A percentile compares a stretch with the other conserved stretches of the same genome.
These are phyloP conservation scores for Alectura lathami DNA, from an alignment of 2,113 vertebrate genomes.

Conservation along the genomic window DNA sequence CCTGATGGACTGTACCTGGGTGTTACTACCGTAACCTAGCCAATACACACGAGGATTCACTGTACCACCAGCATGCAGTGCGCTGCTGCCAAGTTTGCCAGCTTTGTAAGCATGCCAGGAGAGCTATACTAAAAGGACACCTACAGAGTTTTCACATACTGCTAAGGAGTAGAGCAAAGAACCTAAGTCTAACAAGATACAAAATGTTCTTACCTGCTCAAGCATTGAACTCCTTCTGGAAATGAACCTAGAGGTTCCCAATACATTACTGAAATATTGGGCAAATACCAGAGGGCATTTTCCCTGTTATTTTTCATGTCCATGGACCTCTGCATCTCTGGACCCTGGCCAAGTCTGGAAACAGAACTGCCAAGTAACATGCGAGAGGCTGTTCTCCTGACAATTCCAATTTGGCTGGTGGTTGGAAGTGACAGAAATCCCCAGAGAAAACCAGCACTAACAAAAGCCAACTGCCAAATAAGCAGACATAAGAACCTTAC, in stretches of 20 bases:
- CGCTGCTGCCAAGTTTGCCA: neutral
- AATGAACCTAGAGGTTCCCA: neutral
- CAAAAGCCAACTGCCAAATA: neutral
- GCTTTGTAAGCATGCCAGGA: neutral
- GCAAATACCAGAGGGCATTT: conserved; percentile 54
- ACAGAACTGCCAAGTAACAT: conserved; percentile 65
- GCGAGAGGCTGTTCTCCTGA: conserved; percentile 66
- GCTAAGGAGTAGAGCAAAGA: neutral
- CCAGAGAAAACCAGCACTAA: conserved; percentile 31
- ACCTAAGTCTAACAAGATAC: neutral
- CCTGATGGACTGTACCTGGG: neutral
- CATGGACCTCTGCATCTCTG: conserved; percentile 50
- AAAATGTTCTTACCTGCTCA: neutral
- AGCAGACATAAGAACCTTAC: neutral
- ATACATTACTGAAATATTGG: neutral
- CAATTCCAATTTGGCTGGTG: conserved; percentile 63
- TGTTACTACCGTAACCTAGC: neutral
- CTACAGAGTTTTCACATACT: neutral
- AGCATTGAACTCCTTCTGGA: neutral
- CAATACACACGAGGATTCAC: neutral
- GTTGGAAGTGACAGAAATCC: conserved; percentile 57
- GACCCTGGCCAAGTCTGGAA: conserved; percentile 43
- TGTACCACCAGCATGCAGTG: neutral
- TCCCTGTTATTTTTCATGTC: conserved; percentile 48
- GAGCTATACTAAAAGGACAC: neutral